Percentiles rank a stretch among this genome's conserved stretches.
Evolutionary conservation across 2,797 vertebrate genomes (phyloP).

Genomic region (Ctenopoma kingsleyae): DNA sequence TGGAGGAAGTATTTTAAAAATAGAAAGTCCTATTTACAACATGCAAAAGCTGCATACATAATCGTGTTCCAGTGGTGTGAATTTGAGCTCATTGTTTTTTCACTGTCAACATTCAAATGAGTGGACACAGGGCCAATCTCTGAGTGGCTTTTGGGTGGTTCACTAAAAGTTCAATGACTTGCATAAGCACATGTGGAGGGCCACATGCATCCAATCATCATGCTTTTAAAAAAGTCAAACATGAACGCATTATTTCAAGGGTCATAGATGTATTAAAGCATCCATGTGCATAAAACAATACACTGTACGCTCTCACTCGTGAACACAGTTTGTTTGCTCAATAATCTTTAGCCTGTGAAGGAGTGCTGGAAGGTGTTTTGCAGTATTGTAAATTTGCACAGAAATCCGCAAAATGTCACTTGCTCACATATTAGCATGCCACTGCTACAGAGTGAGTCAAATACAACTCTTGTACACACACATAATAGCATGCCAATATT

Average conservation of each 20-base stretch:
- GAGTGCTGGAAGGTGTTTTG: constrained; percentile 26
- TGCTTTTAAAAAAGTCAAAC: constrained; percentile 26
- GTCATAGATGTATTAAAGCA: constrained; percentile 34
- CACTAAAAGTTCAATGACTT: constrained; percentile 42
- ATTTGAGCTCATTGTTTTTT: constrained; percentile 43
- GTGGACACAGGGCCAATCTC: constrained; percentile 8
- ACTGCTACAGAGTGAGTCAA: constrained; percentile 41
- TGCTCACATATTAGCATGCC: constrained; percentile 28
- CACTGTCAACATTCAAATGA: constrained; percentile 27
- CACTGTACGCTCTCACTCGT: constrained; percentile 1
- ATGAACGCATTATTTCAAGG: constrained; percentile 35
- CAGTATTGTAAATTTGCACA: constrained; percentile 10
- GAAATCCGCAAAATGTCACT: constrained; percentile 25
- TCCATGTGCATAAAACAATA: constrained; percentile 27
- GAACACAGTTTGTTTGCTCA: constrained; percentile 24
- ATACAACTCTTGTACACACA: constrained; percentile 45
- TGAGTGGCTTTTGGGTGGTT: constrained; percentile 35
- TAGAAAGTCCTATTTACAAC: constrained; percentile 37
- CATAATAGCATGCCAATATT: constrained; percentile 52
- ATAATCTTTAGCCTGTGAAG: constrained; percentile 31
- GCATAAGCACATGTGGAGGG: not conserved
- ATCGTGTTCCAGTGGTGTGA: constrained; percentile 29
- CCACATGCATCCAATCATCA: not conserved
- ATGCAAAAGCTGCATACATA: constrained; percentile 25
- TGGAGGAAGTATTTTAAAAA: constrained; percentile 37